Percentiles rank a stretch among this genome's conserved stretches.
These are phyloP conservation scores for Carpatolechia fugitivella DNA, from an alignment of 2,888 invertebrate genomes.

Conservation along the genomic window DNA sequence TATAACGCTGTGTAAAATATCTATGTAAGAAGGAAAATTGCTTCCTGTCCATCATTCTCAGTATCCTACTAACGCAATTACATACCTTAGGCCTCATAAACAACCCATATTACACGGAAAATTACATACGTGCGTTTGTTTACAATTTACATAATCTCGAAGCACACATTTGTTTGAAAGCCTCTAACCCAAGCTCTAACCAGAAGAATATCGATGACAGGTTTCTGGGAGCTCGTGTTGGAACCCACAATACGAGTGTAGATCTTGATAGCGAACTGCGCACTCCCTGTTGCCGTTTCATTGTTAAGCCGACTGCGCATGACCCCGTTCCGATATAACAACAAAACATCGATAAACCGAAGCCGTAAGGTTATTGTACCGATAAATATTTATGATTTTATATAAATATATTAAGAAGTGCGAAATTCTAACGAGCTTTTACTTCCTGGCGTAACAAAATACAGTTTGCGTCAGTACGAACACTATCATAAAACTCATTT, in stretches of 20 bases:
- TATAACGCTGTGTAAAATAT: no score
- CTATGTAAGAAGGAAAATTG: background rate
- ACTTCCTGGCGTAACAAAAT: constrained; percentile 25
- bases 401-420: background rate
- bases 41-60: background rate
- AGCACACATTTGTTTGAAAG: background rate
- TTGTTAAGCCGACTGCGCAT: background rate
- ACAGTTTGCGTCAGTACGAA: constrained; percentile 32
- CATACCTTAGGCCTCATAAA: background rate
- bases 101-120: constrained; percentile 8
- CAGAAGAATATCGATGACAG: constrained; percentile 3
- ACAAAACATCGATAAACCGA: constrained; percentile 1
- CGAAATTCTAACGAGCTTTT: constrained; percentile 3
- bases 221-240: background rate
- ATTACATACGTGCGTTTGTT: background rate
- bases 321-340: constrained; percentile 7
- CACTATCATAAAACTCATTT: constrained; percentile 43
- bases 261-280: constrained; percentile 3
- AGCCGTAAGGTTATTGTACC: background rate
- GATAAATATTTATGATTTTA: background rate
- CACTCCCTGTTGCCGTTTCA: background rate
- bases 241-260: background rate
- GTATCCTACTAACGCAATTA: background rate
- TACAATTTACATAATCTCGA: constrained; percentile 7
- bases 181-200: no score